Evolutionary conservation across 1,140 invertebrate genomes (phyloP), one percentile per base, ranked within the genome.

Genomic region (Aphidius ervi): DNA sequence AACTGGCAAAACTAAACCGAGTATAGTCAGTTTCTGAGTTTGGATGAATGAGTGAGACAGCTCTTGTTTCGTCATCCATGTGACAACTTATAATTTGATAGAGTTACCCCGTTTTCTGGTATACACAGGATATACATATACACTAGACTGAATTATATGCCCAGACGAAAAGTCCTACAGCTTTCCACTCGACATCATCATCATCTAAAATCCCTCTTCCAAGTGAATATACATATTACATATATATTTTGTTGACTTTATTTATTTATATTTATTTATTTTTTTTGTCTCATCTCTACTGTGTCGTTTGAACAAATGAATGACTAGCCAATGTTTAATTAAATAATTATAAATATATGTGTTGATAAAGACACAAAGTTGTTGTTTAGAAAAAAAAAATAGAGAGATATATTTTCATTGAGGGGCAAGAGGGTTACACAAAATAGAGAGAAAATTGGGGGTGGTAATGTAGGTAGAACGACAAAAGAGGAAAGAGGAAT

Each of bases 21-120:
- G 23, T 31, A 31, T 31, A 31, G 23, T 31, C 23, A 31, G 23
- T 31, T 31, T 31, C 23, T 31, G 23, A 31, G 23, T 31, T 31
- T 31, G 23, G 23, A 31, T 31, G 4, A 31, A 31, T 31, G 23
- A 31, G 23, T 31, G 46, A 70, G 65, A 67, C 65, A 67, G 70
- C 65, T 65, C 49, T 63, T 66, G 68, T 64, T 65, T 68, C 69
- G 67, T 72, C 71, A 72, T 69, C 69, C 71, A 67, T 71, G 71
- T 71, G 70, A 73, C 70, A 72, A 74, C 71, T 73, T 74, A 74
- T 74, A 74, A 74, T 74, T 74, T 68, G 68, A 74, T 74, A 71
- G 71, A 73, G 68, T 31, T 20, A 9, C 8, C 61, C 56, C 61
- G 58, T 56, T 40, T 39, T 46, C n/a, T 9, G 6, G 43, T 31